Conservation (phyloP, 2,113 vertebrate species). For the Bos taurus region DNA sequence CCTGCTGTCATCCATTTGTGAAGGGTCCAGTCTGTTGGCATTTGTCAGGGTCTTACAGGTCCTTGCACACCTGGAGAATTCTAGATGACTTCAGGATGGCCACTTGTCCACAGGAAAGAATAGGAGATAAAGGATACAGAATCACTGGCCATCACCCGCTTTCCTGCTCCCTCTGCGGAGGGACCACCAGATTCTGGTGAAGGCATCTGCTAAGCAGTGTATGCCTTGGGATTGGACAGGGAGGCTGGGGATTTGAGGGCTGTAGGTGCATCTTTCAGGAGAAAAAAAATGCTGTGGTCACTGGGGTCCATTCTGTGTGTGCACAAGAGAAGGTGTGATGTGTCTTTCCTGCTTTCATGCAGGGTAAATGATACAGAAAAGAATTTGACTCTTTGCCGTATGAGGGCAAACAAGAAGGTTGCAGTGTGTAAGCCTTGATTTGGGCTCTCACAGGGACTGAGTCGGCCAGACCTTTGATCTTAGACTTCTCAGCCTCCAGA, state of each 20-base stretch:
- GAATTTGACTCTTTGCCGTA: neutral
- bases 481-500: neutral
- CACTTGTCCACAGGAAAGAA: neutral
- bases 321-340: neutral
- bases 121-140: neutral
- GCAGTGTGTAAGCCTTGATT: neutral
- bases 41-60: conserved; percentile 21
- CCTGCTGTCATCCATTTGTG: neutral
- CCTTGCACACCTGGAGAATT: neutral
- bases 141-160: neutral
- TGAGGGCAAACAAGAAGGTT: neutral
- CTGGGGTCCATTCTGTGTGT: neutral
- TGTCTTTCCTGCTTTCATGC: neutral
- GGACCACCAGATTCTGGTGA: neutral
- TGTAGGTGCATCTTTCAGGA: neutral
- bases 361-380: neutral
- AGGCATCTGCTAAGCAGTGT: neutral
- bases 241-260: neutral
- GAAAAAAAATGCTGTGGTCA: neutral
- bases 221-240: neutral
- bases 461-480: neutral
- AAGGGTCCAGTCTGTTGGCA: neutral
- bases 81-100: neutral
- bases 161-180: neutral
- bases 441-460: neutral